Conservation (phyloP, 2,888 invertebrate genomes). For the Nomada ruficornis region DNA sequence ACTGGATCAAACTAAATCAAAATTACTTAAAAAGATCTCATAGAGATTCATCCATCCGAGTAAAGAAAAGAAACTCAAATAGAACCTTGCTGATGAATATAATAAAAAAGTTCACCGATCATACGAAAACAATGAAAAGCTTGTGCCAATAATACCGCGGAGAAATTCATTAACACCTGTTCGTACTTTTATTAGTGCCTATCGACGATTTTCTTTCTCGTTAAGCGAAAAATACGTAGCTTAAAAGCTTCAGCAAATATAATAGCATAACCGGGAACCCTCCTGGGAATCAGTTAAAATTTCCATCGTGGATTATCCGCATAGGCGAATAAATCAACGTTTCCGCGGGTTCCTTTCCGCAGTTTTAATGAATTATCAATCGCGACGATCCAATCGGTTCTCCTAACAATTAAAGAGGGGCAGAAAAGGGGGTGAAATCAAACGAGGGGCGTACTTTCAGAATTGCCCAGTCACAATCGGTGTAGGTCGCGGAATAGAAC, state of each 20-base stretch:
- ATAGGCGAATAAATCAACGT: constrained; percentile 30
- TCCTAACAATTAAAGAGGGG: constrained; percentile 47
- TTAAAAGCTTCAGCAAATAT: constrained; percentile 2
- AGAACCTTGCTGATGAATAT: too few species aligned
- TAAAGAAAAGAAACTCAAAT: too few species aligned
- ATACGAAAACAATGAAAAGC: background rate
- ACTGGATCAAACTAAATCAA: too few species aligned
- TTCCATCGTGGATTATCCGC: constrained; percentile 13
- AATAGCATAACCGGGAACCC: constrained; percentile 10
- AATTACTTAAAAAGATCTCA: too few species aligned
- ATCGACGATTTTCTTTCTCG: background rate
- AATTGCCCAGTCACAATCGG: background rate
- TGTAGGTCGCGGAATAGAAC: constrained; percentile 33
- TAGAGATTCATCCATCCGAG: too few species aligned
- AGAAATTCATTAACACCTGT: background rate
- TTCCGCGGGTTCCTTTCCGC: constrained; percentile 28
- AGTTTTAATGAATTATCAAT: constrained; percentile 70
- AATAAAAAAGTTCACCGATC: too few species aligned
- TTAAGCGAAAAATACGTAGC: constrained; percentile 22
- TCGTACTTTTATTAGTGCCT: constrained; percentile 1
- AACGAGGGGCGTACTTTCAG: constrained; percentile 24
- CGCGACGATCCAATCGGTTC: constrained; percentile 55
- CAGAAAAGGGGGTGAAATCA: constrained; percentile 5
- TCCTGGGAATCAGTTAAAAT: constrained; percentile 16
- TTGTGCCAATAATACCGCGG: background rate